Evolutionary conservation across 2,797 vertebrate genomes (phyloP).

Genomic region (Denticeps clupeoides): DNA sequence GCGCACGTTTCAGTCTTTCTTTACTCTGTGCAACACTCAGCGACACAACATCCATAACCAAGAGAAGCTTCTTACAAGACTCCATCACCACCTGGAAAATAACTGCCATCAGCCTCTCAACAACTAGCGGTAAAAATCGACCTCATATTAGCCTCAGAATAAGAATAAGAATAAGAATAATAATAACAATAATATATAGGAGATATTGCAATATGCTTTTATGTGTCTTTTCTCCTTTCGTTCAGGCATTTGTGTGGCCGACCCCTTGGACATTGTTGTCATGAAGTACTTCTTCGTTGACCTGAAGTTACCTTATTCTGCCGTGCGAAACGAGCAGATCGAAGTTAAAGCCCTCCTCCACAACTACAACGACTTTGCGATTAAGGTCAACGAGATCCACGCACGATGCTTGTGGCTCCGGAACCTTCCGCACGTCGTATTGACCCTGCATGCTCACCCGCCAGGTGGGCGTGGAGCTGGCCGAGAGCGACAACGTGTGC

Average conservation of each 20-base stretch:
- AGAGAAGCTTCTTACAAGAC: constrained; percentile 46
- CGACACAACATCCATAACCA: neutral
- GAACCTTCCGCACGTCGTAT: too few species aligned
- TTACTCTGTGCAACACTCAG: too few species aligned
- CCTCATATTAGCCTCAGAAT: neutral
- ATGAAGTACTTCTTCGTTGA: constrained; percentile 72
- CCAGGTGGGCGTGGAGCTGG: constrained; percentile 49
- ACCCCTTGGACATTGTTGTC: constrained; percentile 66
- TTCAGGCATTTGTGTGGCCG: constrained; percentile 70
- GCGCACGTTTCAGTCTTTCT: too few species aligned
- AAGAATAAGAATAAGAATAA: too few species aligned
- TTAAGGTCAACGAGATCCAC: too few species aligned
- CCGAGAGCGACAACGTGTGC: constrained; percentile 59
- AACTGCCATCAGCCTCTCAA: constrained; percentile 51
- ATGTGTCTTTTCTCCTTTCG: neutral
- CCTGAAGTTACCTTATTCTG: constrained; percentile 74
- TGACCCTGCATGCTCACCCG: neutral
- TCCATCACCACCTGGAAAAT: constrained; percentile 68
- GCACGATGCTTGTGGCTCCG: too few species aligned
- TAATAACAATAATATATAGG: too few species aligned
- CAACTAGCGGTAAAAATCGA: neutral
- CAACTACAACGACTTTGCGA: constrained; percentile 60
- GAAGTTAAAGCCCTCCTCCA: constrained; percentile 76
- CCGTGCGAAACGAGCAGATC: constrained; percentile 74
- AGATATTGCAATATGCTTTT: neutral